phyloP scores from a whole-genome alignment of 2,888 invertebrate species.

The Macrophya alboannulata region DNA sequence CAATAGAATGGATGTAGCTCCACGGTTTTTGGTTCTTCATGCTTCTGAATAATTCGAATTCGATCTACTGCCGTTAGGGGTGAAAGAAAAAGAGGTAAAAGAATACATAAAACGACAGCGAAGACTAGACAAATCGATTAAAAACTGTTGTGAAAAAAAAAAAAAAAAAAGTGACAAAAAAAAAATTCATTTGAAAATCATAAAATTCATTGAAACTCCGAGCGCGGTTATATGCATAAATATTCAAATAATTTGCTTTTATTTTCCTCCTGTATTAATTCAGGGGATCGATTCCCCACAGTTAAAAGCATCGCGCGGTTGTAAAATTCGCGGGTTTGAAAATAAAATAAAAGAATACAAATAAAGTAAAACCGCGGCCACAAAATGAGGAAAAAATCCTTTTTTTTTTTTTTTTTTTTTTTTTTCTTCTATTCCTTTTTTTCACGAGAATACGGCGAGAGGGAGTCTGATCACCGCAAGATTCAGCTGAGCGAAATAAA shows the following conservation, averaged over 20 bases:
- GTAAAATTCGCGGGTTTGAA: background rate
- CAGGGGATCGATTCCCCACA: background rate
- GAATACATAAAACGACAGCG: background rate
- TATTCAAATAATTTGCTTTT: too few relatives aligned
- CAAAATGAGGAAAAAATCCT: background rate
- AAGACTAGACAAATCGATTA: background rate
- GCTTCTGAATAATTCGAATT: background rate
- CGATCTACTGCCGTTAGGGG: background rate
- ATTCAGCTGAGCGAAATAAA: constrained; percentile 58
- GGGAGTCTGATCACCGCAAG: constrained; percentile 4
- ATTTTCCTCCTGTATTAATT: background rate
- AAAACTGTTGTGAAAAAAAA: background rate
- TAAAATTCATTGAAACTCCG: background rate
- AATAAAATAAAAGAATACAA: too few relatives aligned
- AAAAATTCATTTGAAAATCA: background rate
- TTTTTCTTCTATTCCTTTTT: too few relatives aligned
- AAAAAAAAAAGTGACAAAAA: too few relatives aligned
- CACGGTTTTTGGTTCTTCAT: background rate
- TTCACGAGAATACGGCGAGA: background rate
- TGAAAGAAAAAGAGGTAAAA: background rate
- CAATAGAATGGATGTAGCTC: background rate
- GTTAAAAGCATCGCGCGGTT: background rate
- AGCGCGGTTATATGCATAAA: background rate
- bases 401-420: background rate
- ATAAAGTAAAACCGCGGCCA: background rate